These are phyloP conservation scores for Neoaliturus tenellus DNA, from an alignment of 2,888 invertebrate species.

Conservation along the genomic window DNA sequence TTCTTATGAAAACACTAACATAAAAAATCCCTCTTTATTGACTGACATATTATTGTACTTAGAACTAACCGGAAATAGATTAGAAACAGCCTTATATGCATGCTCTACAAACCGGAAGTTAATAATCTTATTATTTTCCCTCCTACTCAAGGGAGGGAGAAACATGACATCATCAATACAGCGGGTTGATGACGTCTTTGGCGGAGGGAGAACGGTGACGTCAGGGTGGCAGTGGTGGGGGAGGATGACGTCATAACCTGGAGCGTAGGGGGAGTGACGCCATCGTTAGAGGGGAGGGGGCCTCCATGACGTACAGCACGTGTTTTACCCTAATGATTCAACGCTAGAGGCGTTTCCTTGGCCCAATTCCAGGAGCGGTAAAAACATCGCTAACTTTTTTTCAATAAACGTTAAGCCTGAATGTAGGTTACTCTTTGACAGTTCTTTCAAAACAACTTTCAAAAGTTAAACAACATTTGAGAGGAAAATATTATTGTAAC, in stretches of 20 bases:
- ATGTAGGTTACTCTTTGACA: neutral
- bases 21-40: too few relatives aligned
- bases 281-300: neutral
- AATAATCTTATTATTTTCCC: too few relatives aligned
- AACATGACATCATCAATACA: neutral
- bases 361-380: slow-evolving; percentile 6
- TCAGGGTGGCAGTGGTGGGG: neutral
- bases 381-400: neutral
- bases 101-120: too few relatives aligned
- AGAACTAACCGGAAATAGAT: too few relatives aligned
- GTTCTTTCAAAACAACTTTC: neutral
- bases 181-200: neutral
- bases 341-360: neutral
- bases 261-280: neutral
- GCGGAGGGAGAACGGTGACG: neutral
- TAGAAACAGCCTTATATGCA: too few relatives aligned
- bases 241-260: neutral
- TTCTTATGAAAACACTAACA: too few relatives aligned
- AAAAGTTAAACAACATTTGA: neutral
- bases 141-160: neutral
- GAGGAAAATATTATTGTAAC: too few relatives aligned
- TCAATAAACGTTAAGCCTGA: neutral
- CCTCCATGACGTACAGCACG: neutral
- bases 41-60: too few relatives aligned
- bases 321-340: slow-evolving; percentile 6